Base-by-base conservation (phyloP, 2,113 vertebrate species). In the Calyptommatus sinebrachiatus region DNA sequence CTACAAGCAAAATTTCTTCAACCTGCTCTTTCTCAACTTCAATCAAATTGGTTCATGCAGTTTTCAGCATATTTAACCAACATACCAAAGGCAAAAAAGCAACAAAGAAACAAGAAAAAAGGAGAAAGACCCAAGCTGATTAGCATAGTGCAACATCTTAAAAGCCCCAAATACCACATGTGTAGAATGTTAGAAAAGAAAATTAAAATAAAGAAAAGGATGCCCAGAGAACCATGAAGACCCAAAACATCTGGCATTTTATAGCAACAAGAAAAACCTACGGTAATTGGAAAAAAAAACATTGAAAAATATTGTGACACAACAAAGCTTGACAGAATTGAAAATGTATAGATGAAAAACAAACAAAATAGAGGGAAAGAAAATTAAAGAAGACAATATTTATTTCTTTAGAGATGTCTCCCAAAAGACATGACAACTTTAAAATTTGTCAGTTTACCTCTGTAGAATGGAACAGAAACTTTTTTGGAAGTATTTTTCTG, bases 221-320 rank as follows among this genome's bases (percentile, higher is more conserved):
- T 91, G 93, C 90, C 89, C 91, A 82, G 45, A 92, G 94, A 95
- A 94, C 91, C 93, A 89, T 95, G 93, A 95, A 95, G 92, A 90
- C 90, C 89, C 57, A 90, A 92, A 94, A 93, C 94, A 95, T 95
- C 94, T 95, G 94, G 93, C 89, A 85, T 93, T 95, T 94, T 91
- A 94, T 87, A 90, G 91, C 88, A 92, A 94, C 90, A 91, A 91
- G 92, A 86, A 92, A 91, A 93, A 90, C 91, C 84, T 94, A n/a
- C n/a, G n/a, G n/a, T n/a, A 94, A 95, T 87, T 93, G 93, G 92
- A 94, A 94, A 41, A 94, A 93, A 91, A 90, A 92, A 88, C 82
- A 82, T 90, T 90, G 90, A 0, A 76, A 91, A 93, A 91, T 91
- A 92, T 94, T 92, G 92, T 84, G 66, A 65, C 91, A 93, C 89